Evolutionary conservation across 2,797 vertebrate genomes (phyloP), one percentile per base, ranked within the genome.

Genomic region (Argentina silus): DNA sequence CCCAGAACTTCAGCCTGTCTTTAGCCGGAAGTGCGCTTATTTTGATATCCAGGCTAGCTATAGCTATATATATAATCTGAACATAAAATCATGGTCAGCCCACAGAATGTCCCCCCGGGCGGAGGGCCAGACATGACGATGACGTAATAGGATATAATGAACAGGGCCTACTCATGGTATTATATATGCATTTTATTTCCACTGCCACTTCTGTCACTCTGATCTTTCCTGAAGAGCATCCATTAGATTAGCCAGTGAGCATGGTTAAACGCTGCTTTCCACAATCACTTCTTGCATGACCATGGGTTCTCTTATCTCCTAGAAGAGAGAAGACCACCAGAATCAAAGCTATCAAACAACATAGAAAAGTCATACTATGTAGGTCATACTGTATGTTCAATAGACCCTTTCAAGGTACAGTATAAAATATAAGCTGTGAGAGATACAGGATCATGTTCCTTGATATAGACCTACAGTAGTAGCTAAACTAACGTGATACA

Each of bases 61-160:
- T 36, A 36, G 27, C 27, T 36, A 36, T 36, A 36, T 36, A 36
- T 53, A n/a, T 53, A n/a, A 53, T 53, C 51, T 14, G 11, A 42
- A 61, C 14, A 12, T 36, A 0, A 61, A 12, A 61, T 9, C 27
- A 12, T 14, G 12, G 23, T 60, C 57, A 60, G 57, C 7, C 10
- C 14, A 27, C 23, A 60, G 21, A 59, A 19, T 23, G 4, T 21
- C 19, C 17, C 50, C 50, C 7, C 0, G 21, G 56, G 56, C 56
- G 12, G 23, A 60, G 36, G 57, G 15, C 57, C 57, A 60, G 23
- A 36, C 23, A 27, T 15, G 65, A 44, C 9, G 36, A 48, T 51
- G 70, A 60, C 67, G 62, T 70, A 59, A 70, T 70, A 53, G 67
- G 68, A 53, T 51, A 12, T 73, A 76, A 76, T 75, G 57, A 72